phyloP scores from a whole-genome alignment of 2,113 vertebrate species.

The Stomatorhinus ivindoensis region DNA sequence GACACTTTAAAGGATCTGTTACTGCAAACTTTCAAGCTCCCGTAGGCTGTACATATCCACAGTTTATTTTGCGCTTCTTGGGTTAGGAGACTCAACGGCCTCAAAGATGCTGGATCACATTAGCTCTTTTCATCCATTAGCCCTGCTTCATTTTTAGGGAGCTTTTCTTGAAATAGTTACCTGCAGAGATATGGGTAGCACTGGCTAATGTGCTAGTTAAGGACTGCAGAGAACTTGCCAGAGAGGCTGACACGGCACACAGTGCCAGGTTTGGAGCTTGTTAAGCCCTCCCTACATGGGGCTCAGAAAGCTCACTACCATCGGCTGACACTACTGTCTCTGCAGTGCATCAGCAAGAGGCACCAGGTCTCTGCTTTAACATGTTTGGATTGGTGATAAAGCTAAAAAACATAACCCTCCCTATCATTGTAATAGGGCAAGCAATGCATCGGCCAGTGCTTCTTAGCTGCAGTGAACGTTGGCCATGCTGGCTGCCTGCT shows the following conservation, averaged over 20 bases:
- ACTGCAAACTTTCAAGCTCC: background rate
- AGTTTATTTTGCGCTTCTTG: background rate
- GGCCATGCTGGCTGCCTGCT: background rate
- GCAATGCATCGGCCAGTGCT: background rate
- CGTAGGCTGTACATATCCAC: background rate
- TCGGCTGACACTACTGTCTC: background rate
- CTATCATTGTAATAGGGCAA: background rate
- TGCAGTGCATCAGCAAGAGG: background rate
- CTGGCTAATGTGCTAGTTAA: background rate
- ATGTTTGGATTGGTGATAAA: background rate
- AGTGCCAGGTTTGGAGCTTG: background rate
- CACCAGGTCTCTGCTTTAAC: background rate
- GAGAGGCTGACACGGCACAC: constrained; percentile 28
- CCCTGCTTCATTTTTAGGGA: background rate
- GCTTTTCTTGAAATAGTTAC: background rate
- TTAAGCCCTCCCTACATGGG: background rate
- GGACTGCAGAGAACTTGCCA: background rate
- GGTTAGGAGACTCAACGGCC: background rate
- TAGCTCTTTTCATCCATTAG: background rate
- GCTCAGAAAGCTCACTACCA: background rate
- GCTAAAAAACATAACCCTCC: background rate
- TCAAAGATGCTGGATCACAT: background rate
- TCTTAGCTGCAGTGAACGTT: background rate
- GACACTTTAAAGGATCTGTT: background rate
- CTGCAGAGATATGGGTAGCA: background rate